A percentile compares a stretch with the other conserved stretches of the same genome.
Conservation (phyloP, 2,888 invertebrate genomes). For the Laothoe populi region DNA sequence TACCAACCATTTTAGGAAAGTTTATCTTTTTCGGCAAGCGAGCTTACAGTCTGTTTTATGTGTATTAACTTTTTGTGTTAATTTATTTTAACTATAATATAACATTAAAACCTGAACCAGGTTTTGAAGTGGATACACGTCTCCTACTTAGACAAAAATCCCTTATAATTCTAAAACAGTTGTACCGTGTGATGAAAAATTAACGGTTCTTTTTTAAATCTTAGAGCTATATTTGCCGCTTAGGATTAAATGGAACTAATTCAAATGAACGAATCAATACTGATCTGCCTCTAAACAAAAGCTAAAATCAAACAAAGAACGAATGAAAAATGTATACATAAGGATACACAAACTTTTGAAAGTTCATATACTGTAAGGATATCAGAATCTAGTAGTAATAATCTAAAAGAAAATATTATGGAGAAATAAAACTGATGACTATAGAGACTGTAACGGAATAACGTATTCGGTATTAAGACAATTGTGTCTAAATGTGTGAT, state of each 20-base stretch:
- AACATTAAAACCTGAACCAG: neutral
- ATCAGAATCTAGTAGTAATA: no score
- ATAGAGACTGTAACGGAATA: neutral
- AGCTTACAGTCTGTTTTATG: neutral
- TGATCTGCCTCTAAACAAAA: neutral
- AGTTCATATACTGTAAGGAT: neutral
- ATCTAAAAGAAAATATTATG: no score
- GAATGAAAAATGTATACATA: neutral
- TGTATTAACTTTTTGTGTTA: neutral
- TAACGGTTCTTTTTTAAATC: no score
- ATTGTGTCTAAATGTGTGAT: neutral
- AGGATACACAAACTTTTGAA: neutral
- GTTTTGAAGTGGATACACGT: neutral
- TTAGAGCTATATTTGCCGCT: no score
- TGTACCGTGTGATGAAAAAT: neutral
- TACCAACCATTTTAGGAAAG: neutral
- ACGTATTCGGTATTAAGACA: neutral
- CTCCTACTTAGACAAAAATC: neutral
- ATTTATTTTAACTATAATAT: neutral
- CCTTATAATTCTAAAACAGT: neutral
- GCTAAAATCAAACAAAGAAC: neutral
- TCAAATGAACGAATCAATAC: neutral
- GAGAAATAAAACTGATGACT: neutral
- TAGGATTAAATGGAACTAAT: neutral
- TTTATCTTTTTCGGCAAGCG: constrained; percentile 8